Base-by-base conservation (phyloP, 92 coral and sea anemone genomes). In the Pocillopora meandrina region DNA sequence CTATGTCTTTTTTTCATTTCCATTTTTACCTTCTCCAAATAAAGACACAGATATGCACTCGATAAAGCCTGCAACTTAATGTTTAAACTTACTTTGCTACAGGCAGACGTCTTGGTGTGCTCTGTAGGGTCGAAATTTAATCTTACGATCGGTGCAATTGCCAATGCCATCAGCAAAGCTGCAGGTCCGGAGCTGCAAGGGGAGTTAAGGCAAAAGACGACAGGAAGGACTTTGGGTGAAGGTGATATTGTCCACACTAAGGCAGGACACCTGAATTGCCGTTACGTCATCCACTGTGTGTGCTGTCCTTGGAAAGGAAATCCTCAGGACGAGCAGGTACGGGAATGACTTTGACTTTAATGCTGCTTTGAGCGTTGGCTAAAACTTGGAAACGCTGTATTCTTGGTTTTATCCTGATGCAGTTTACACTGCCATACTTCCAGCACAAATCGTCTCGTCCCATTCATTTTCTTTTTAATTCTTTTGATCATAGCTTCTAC, bases 271-370 rank as follows among this genome's bases (percentile, higher is more conserved):
- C 55, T 92, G 64, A 60, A 84, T 17, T 89, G 93, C 23, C 60
- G 74, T 76, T 71, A 86, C 56, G 95, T 92, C 59, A 82, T 92
- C 13, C 85, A 89, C 67, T 78, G 89, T 67, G 91, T 82, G 57
- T 89, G 95, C 52, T 92, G 92, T 61, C 86, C 90, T 10, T 92
- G 95, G 95, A 86, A 89, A 65, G 76, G 74, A 58, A 72, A 71
- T 20, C 47, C 49, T 21, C 87, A 84, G 63, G 31, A 72, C 72
- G 21, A 35, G 20, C 57, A 70, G 86, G 78, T 72, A 16, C 62
- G 62, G 15, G 2, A 10, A 58, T 56, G 75, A 20, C 19, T 49
- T 42, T 42, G 49, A 71, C 2, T 36, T 35, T 33, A 14, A 20
- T 6, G 21, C 75, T 35, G 17, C 17, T 35, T 71, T 71, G 58